Percentiles rank a stretch among this genome's conserved stretches.
phyloP scores from a whole-genome alignment of 2,888 invertebrate species.

The Rotaria socialis region DNA sequence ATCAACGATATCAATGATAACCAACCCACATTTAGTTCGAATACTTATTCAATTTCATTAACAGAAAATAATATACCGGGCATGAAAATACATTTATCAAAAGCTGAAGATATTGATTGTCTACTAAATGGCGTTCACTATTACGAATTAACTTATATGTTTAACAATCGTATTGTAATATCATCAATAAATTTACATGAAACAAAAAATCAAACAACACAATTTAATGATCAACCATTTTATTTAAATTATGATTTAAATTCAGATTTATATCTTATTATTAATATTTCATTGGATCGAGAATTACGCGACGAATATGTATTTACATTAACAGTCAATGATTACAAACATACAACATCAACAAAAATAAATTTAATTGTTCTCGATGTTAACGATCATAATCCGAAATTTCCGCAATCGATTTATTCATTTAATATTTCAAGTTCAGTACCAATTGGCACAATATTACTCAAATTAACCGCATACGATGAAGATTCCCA shows the following conservation, averaged over 20 bases:
- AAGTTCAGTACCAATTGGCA: not conserved
- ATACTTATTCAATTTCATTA: conserved; percentile 15
- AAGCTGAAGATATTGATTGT: conserved; percentile 37
- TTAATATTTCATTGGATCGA: not conserved
- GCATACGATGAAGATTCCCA: not conserved
- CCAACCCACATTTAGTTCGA: not conserved
- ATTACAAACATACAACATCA: not conserved
- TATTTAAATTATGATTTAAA: not conserved
- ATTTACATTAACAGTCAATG: conserved; percentile 17
- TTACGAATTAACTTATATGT: not conserved
- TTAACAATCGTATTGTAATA: not conserved
- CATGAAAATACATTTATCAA: not conserved
- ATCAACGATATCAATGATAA: conserved; percentile 27
- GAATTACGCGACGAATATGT: conserved; percentile 25
- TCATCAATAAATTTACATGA: not conserved
- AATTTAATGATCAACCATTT: not conserved
- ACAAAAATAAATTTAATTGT: not conserved
- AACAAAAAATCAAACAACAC: not conserved
- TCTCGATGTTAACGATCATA: conserved; percentile 36
- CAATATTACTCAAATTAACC: conserved; percentile 15
- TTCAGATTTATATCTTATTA: not conserved
- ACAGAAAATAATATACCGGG: conserved; percentile 32
- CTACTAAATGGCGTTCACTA: not conserved
- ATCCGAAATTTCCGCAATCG: conserved; percentile 8
- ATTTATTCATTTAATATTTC: conserved; percentile 27